Evolutionary conservation across 1,140 invertebrate species (phyloP).

Genomic region (Oppia nitens): DNA sequence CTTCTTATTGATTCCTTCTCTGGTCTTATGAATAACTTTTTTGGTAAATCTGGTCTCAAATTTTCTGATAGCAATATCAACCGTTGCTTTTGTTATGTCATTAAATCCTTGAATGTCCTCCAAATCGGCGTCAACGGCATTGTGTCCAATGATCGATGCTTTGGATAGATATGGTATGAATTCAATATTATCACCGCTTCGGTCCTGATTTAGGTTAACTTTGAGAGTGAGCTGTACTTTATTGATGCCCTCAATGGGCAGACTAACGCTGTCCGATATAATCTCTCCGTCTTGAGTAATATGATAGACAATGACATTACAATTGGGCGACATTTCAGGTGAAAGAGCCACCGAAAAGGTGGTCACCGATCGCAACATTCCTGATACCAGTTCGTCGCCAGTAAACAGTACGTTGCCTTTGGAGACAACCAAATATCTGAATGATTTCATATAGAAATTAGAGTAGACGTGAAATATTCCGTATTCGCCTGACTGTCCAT

Average conservation of each 20-base stretch:
- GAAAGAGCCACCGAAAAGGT: conserved; percentile 33
- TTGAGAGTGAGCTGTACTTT: conserved; percentile 26
- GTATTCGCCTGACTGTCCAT: conserved; percentile 28
- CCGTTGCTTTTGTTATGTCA: conserved; percentile 16
- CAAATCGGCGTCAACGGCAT: conserved; percentile 19
- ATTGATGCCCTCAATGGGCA: conserved; percentile 38
- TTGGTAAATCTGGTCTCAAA: conserved; percentile 23
- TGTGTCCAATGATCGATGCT: conserved; percentile 19
- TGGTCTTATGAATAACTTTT: conserved; percentile 21
- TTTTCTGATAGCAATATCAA: not conserved
- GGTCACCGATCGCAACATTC: conserved; percentile 24
- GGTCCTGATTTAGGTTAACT: conserved; percentile 21
- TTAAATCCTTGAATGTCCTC: conserved; percentile 19
- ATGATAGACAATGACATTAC: conserved; percentile 38
- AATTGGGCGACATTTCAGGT: conserved; percentile 40
- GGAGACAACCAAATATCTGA: conserved; percentile 33
- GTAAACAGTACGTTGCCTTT: conserved; percentile 32
- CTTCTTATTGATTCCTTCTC: conserved; percentile 29
- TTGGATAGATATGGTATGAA: conserved; percentile 14
- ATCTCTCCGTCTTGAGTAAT: conserved; percentile 33
- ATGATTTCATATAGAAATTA: conserved; percentile 31
- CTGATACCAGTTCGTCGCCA: conserved; percentile 24
- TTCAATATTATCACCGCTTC: conserved; percentile 20
- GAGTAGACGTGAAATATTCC: conserved; percentile 33
- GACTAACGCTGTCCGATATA: conserved; percentile 36